These are phyloP conservation scores for Holacanthella duospinosa DNA, from an alignment of 2,888 invertebrate species.

Conservation along the genomic window DNA sequence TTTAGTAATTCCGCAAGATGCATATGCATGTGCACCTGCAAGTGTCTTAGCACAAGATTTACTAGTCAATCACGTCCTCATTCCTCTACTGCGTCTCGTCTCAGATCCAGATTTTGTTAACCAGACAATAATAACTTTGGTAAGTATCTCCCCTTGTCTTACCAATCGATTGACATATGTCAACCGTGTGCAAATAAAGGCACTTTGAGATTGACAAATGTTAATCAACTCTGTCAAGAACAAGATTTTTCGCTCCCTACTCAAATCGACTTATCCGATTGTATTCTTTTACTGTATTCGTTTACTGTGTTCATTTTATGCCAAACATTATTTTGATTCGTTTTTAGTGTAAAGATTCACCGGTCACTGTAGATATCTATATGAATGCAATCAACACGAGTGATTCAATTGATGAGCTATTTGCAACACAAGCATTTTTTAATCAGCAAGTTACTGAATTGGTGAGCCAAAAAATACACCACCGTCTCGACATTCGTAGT, in stretches of 20 bases:
- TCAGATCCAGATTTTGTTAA: slow-evolving; percentile 88
- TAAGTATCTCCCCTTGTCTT: slow-evolving; percentile 46
- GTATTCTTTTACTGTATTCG: too few relatives aligned
- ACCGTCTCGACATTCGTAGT: neutral
- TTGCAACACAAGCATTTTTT: slow-evolving; percentile 66
- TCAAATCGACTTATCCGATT: too few relatives aligned
- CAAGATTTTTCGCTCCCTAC: neutral
- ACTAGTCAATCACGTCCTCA: slow-evolving; percentile 59
- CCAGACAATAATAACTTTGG: slow-evolving; percentile 76
- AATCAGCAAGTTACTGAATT: slow-evolving; percentile 23
- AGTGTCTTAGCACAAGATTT: slow-evolving; percentile 66
- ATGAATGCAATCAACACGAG: slow-evolving; percentile 69
- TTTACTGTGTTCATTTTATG: too few relatives aligned
- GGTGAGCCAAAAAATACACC: slow-evolving; percentile 18
- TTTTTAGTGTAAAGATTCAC: slow-evolving; percentile 64
- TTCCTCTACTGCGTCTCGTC: slow-evolving; percentile 58
- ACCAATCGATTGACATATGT: neutral
- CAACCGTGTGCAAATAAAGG: neutral
- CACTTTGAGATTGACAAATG: neutral
- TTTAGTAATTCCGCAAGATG: slow-evolving; percentile 68
- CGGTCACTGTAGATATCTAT: slow-evolving; percentile 72
- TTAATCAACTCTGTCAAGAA: neutral
- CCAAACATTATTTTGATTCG: slow-evolving; percentile 17
- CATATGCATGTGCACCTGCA: slow-evolving; percentile 71
- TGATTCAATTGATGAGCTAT: slow-evolving; percentile 68